A percentile compares a stretch with the other conserved stretches of the same genome.
Conservation (phyloP, 2,888 invertebrate species). For the Heliothis peltigera region DNA sequence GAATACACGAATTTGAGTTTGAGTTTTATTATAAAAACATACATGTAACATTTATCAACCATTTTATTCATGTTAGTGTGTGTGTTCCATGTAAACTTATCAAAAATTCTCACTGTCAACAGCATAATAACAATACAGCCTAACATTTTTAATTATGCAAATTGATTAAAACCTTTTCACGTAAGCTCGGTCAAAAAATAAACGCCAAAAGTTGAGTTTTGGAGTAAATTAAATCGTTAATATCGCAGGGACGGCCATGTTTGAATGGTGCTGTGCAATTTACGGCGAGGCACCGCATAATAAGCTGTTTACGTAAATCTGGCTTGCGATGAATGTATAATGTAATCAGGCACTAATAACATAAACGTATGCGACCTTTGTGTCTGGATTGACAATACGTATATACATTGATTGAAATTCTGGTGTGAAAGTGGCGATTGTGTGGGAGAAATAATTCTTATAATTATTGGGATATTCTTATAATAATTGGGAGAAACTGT, state of each 20-base stretch:
- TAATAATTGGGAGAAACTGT: too few relatives aligned
- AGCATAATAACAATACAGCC: conserved; percentile 49
- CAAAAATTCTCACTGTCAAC: conserved; percentile 40
- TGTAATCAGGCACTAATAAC: conserved; percentile 81
- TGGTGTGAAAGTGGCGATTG: conserved; percentile 26
- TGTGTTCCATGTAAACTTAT: conserved; percentile 15
- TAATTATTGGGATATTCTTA: too few relatives aligned
- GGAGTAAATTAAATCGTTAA: conserved; percentile 75
- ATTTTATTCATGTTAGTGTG: too few relatives aligned
- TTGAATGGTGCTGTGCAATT: conserved; percentile 70
- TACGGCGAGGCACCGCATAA: conserved; percentile 73
- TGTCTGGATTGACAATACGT: conserved; percentile 38
- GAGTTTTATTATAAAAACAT: background rate
- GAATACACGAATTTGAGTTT: too few relatives aligned
- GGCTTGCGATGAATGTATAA: conserved; percentile 85
- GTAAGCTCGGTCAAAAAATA: conserved; percentile 70
- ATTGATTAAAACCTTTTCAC: conserved; percentile 72
- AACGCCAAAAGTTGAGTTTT: conserved; percentile 65
- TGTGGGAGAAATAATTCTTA: background rate
- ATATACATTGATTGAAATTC: conserved; percentile 51
- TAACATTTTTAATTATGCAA: conserved; percentile 72
- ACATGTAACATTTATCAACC: conserved; percentile 26
- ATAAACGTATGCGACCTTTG: conserved; percentile 66
- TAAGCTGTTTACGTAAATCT: conserved; percentile 83
- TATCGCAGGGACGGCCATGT: conserved; percentile 67